Evolutionary conservation across 2,888 invertebrate species (phyloP), one percentile per base, ranked within the genome.

Genomic region (Linnaemya vulpina): DNA sequence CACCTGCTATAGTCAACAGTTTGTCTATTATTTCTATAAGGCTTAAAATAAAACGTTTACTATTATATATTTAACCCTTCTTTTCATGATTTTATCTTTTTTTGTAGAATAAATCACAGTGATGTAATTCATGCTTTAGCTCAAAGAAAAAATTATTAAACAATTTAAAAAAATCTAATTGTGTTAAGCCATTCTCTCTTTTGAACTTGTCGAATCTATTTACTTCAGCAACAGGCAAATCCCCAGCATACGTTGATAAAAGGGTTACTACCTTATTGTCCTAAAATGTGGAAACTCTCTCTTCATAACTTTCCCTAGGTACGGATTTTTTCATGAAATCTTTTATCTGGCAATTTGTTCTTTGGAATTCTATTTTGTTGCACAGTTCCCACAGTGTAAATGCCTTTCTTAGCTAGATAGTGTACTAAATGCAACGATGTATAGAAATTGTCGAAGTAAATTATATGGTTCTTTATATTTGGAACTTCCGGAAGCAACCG

Each of bases 361-460:
- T 83, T 83, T 73, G 70, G 75, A 30, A 74, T 75, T 20, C 76
- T 70, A 22, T 82, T 76, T 62, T 75, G 70, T 53, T 76, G 70
- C 30, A 82, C 75, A 35, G 65, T 78, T 58, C 73, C 83, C 20
- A 82, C 46, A 30, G 55, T 71, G n/a, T 65, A 25, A 73, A 73
- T 51, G 2, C 75, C 70, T 62, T 46, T 1, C 20, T 67, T 74
- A 35, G 55, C 74, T 35, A 35, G 9, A 35, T 7, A 35, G 35
- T 35, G 3, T 53, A 71, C 46, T 25, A 79, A 71, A 40, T 71
- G 65, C 7, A 71, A 40, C 10, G 63, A 78, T 15, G 77, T 60
- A 70, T 77, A 68, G 51, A 68, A 73, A 49, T 73, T 55, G 17
- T 81, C 75, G 25, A 70, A 74, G 46, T 81, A 81, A 13, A 68